A percentile compares a stretch with the other conserved stretches of the same genome.
These are phyloP conservation scores for Netelia inedita DNA, from an alignment of 2,888 invertebrate genomes.

Conservation along the genomic window DNA sequence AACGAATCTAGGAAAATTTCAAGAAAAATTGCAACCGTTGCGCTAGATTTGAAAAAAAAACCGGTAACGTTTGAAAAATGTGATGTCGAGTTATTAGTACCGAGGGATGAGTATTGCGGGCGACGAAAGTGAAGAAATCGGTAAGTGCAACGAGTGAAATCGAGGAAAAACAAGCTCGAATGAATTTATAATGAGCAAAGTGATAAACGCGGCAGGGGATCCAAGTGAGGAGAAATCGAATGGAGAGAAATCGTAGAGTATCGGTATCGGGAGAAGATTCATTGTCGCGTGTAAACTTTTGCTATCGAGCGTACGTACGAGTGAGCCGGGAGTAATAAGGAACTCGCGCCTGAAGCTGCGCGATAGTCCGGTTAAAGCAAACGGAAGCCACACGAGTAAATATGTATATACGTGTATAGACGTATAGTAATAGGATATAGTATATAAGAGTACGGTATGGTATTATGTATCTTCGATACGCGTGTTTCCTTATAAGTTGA, in stretches of 20 bases:
- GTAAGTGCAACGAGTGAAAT: neutral
- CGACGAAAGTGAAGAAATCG: neutral
- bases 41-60: neutral
- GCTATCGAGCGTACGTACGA: constrained; percentile 27
- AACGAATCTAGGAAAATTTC: no score
- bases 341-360: constrained; percentile 36
- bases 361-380: constrained; percentile 49
- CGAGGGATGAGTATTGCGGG: neutral
- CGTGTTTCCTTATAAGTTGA: constrained; percentile 63
- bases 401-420: neutral
- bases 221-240: no score
- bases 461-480: constrained; percentile 60
- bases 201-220: no score
- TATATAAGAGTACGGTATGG: constrained; percentile 26
- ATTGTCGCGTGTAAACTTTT: constrained; percentile 15
- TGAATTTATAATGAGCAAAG: no score
- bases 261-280: neutral
- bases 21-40: neutral
- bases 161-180: neutral
- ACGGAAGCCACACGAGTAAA: constrained; percentile 53
- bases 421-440: constrained; percentile 3
- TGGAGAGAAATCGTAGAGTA: neutral
- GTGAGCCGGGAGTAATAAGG: constrained; percentile 39
- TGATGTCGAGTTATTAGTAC: neutral
- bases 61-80: constrained; percentile 4